Conservation (phyloP, 2,797 vertebrate genomes). For the Ficedula albicollis region DNA sequence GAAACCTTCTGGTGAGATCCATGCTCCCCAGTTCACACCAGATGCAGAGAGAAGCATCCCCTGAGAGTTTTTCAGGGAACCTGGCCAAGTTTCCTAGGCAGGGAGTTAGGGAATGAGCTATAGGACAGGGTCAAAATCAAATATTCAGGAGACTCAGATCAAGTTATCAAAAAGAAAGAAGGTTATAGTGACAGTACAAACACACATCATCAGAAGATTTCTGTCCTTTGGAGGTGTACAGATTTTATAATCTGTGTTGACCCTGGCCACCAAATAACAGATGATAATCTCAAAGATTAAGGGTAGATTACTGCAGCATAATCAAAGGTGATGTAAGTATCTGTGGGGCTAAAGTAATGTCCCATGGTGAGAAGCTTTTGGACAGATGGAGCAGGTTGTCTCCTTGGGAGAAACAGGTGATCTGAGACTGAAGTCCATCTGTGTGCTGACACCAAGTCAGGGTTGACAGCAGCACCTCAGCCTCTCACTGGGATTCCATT, state of each 20-base stretch:
- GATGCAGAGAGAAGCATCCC: not conserved
- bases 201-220: not conserved
- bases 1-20: not conserved
- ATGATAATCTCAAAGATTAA: not conserved
- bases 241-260: not conserved
- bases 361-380: not conserved
- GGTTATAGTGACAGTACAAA: not conserved
- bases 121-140: not conserved
- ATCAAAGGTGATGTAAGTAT: not conserved
- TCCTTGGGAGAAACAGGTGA: not conserved
- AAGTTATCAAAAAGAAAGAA: not conserved
- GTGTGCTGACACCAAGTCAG: accelerated
- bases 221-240: not conserved
- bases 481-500: accelerated
- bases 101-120: accelerated
- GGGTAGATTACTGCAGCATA: not conserved
- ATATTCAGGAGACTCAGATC: not conserved
- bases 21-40: not conserved
- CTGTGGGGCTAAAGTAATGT: not conserved
- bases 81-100: not conserved
- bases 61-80: not conserved
- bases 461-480: not conserved
- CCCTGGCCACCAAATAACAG: not conserved
- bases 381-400: not conserved
- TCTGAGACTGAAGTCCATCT: not conserved